Evolutionary conservation across 2,888 invertebrate genomes (phyloP).

Genomic region (Apotomis betuletana): DNA sequence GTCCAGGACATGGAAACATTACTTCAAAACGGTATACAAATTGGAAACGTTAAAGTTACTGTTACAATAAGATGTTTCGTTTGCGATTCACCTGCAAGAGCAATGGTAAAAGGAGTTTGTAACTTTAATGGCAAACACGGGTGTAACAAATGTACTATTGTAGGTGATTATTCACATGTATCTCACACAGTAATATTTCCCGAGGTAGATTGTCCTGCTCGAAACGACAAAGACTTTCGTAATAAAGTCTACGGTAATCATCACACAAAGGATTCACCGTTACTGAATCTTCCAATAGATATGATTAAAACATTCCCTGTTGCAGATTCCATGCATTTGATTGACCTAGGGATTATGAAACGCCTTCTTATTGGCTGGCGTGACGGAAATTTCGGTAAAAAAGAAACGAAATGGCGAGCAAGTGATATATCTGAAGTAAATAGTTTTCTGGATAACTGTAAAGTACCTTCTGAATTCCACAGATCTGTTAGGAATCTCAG

Average conservation of each 20-base stretch:
- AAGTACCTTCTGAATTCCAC: not conserved
- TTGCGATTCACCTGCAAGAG: not conserved
- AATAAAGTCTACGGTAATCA: too few relatives aligned
- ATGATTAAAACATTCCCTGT: not conserved
- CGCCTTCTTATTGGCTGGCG: slow-evolving; percentile 4
- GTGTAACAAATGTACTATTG: not conserved
- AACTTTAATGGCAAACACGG: not conserved
- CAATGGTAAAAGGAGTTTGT: not conserved
- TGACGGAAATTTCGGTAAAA: not conserved
- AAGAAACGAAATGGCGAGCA: not conserved
- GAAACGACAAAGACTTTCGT: too few relatives aligned
- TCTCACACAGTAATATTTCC: not conserved
- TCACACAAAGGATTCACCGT: too few relatives aligned
- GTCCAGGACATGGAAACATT: not conserved
- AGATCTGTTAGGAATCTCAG: not conserved
- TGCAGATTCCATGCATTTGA: slow-evolving; percentile 33
- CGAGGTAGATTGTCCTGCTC: not conserved
- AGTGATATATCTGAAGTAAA: not conserved
- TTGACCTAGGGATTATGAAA: slow-evolving; percentile 1
- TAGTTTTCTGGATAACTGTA: not conserved
- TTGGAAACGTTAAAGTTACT: too few relatives aligned
- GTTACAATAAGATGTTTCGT: slow-evolving; percentile 1
- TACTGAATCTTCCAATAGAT: too few relatives aligned
- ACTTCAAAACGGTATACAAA: too few relatives aligned
- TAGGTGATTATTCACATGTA: not conserved